A percentile compares a stretch with the other conserved stretches of the same genome.
These are phyloP conservation scores for Phrynosoma blainvillii DNA, from an alignment of 2,113 vertebrate species.

Conservation along the genomic window DNA sequence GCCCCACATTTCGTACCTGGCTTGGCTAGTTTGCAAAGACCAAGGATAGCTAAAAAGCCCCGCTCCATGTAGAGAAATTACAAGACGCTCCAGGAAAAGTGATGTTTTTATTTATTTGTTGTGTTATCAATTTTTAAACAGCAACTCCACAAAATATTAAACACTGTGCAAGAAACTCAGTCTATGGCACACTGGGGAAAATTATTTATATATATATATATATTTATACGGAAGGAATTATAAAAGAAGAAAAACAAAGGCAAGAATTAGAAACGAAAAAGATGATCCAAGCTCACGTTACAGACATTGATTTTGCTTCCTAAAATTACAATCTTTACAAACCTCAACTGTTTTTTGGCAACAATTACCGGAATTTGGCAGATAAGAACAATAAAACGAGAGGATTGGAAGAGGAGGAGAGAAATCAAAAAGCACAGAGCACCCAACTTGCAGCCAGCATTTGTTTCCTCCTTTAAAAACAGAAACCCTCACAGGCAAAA, in stretches of 20 bases:
- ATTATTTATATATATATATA: constrained; percentile 39
- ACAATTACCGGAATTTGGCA: constrained; percentile 49
- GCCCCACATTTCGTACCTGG: too few relatives aligned
- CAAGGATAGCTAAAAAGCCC: too few relatives aligned
- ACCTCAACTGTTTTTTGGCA: constrained; percentile 55
- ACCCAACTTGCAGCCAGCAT: not conserved
- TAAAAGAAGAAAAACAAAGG: constrained; percentile 46
- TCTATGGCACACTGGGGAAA: constrained; percentile 61
- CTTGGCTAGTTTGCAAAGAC: too few relatives aligned
- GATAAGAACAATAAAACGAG: not conserved
- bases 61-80: too few relatives aligned
- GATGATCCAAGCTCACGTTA: constrained; percentile 47
- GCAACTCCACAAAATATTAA: constrained; percentile 71
- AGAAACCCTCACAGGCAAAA: too few relatives aligned
- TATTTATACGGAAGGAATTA: constrained; percentile 42
- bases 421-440: not conserved
- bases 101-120: constrained; percentile 63
- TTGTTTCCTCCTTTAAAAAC: too few relatives aligned
- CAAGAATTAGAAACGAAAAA: not conserved
- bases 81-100: constrained; percentile 42
- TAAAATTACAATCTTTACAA: constrained; percentile 26
- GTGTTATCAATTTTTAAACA: constrained; percentile 55
- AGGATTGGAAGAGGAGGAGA: not conserved
- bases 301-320: constrained; percentile 40
- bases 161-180: constrained; percentile 64